Conservation (phyloP, 2,888 invertebrate species). For the Parthenolecanium corni region DNA sequence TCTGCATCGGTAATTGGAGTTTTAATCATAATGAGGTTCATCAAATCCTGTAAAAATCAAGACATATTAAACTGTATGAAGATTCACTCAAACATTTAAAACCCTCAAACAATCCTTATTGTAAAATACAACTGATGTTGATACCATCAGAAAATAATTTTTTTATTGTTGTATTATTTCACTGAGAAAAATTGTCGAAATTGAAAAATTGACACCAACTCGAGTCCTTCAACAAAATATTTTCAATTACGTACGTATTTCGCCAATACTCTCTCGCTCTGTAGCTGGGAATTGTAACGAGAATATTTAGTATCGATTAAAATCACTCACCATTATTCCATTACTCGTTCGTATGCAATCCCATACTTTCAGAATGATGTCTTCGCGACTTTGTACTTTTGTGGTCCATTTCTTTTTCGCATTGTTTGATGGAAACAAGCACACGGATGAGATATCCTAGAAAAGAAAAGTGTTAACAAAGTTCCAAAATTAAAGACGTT, state of each 20-base stretch:
- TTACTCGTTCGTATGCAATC: slow-evolving; percentile 86
- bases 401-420: slow-evolving; percentile 10
- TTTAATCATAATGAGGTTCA: slow-evolving; percentile 80
- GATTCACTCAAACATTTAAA: neutral
- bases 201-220: too few relatives aligned
- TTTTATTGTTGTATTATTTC: too few relatives aligned
- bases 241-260: too few relatives aligned
- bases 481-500: neutral
- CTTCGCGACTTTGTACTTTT: slow-evolving; percentile 45
- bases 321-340: slow-evolving; percentile 77
- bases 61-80: neutral
- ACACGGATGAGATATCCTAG: slow-evolving; percentile 13
- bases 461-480: neutral
- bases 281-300: too few relatives aligned
- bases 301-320: too few relatives aligned
- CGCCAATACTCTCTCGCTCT: too few relatives aligned
- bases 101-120: too few relatives aligned
- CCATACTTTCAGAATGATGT: slow-evolving; percentile 86
- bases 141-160: too few relatives aligned
- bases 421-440: slow-evolving; percentile 10
- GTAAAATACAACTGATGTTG: too few relatives aligned
- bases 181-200: too few relatives aligned
- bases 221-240: too few relatives aligned
- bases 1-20: slow-evolving; percentile 96
- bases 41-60: slow-evolving; percentile 53